phyloP scores from a whole-genome alignment of 2,797 vertebrate genomes.

The Halcyon smyrnensis region DNA sequence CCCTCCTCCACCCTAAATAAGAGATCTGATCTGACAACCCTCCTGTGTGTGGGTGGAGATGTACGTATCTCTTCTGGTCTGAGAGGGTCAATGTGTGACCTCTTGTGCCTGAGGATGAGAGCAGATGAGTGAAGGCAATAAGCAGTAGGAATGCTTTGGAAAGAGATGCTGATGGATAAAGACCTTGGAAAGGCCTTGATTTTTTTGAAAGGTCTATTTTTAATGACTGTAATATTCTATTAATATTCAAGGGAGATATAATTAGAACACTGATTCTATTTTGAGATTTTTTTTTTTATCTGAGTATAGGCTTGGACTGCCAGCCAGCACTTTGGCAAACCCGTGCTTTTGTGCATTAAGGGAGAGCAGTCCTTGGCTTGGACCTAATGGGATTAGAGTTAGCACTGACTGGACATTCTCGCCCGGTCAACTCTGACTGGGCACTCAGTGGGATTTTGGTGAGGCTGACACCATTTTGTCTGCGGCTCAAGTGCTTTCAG shows the following conservation, averaged over 20 bases:
- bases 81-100: background rate
- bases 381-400: background rate
- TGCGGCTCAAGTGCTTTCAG: background rate
- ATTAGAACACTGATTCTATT: slow-evolving; percentile 42
- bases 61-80: background rate
- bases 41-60: background rate
- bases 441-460: background rate
- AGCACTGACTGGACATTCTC: background rate
- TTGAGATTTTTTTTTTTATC: slow-evolving; percentile 37
- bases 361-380: background rate
- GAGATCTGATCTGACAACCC: background rate
- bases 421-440: background rate
- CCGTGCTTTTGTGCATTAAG: background rate
- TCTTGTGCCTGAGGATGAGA: background rate
- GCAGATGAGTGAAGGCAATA: background rate
- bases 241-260: slow-evolving; percentile 22
- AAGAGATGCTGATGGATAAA: background rate
- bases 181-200: background rate
- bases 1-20: background rate
- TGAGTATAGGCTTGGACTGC: slow-evolving; percentile 28
- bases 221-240: slow-evolving; percentile 4
- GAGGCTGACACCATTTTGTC: background rate
- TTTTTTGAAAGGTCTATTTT: slow-evolving; percentile 5
- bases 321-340: slow-evolving; percentile 6
- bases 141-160: background rate